phyloP scores from a whole-genome alignment of 2,888 invertebrate genomes.

The Arrhopalites spinosus region DNA sequence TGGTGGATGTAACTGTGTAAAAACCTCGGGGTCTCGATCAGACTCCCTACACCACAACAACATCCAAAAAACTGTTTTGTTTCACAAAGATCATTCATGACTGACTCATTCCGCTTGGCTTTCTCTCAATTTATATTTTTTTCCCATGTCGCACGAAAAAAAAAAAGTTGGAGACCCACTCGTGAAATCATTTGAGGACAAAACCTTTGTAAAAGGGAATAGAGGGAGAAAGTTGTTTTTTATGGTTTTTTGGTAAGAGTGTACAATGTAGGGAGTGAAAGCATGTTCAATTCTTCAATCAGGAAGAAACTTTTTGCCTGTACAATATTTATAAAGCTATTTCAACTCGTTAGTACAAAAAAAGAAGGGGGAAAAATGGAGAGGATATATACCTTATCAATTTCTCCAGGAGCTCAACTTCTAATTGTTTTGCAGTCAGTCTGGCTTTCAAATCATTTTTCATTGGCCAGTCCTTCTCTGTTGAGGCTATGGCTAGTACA shows the following conservation, averaged over 20 bases:
- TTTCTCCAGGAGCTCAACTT: conserved; percentile 80
- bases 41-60: neutral
- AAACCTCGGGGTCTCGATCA: no score
- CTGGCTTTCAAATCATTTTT: conserved; percentile 71
- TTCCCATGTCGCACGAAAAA: conserved; percentile 19
- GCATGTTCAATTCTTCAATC: neutral
- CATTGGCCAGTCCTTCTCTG: conserved; percentile 59
- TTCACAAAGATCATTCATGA: conserved; percentile 14
- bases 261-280: neutral
- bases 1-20: no score
- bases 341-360: neutral
- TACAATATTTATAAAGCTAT: neutral
- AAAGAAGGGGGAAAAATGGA: no score
- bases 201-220: neutral
- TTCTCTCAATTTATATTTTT: conserved; percentile 19
- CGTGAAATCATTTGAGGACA: no score
- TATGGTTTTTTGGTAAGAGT: no score
- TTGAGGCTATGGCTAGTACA: conserved; percentile 73
- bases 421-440: conserved; percentile 83
- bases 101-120: neutral
- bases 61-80: neutral
- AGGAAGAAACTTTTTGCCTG: neutral
- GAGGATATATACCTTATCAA: conserved; percentile 69
- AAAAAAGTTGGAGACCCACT: neutral
- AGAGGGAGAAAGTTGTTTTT: no score